These are phyloP conservation scores for Lasioglossum lativentre DNA, from an alignment of 2,888 invertebrate genomes.

Conservation along the genomic window DNA sequence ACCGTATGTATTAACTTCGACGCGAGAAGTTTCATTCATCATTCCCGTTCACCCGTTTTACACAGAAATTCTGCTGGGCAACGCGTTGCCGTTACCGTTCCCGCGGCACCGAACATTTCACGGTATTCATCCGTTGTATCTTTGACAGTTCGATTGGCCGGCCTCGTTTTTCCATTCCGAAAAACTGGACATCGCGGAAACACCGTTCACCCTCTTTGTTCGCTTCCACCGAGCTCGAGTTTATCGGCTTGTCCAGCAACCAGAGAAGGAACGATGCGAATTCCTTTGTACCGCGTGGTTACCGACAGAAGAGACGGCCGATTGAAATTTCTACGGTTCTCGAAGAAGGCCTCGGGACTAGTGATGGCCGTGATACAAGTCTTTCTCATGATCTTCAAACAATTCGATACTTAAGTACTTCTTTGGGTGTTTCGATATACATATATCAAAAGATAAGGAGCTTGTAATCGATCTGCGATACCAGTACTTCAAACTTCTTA, in stretches of 20 bases:
- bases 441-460: too few species aligned
- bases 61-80: neutral
- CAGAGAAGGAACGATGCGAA: neutral
- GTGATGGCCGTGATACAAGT: too few species aligned
- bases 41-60: neutral
- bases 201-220: too few species aligned
- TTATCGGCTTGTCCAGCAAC: too few species aligned
- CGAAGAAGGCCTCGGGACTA: too few species aligned
- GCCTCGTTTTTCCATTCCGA: neutral
- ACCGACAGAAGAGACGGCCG: neutral
- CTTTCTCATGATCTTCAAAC: too few species aligned
- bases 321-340: neutral
- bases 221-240: too few species aligned
- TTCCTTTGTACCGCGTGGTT: neutral
- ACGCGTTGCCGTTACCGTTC: neutral
- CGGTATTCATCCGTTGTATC: neutral
- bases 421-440: too few species aligned
- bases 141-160: neutral
- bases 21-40: slow-evolving; percentile 34
- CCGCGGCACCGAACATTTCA: neutral
- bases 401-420: too few species aligned
- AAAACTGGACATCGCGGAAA: neutral
- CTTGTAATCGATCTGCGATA: too few species aligned
- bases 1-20: slow-evolving; percentile 11
- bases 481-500: too few species aligned